Evolutionary conservation across 1,140 invertebrate species (phyloP).

Genomic region (Luehdorfia chinensis): DNA sequence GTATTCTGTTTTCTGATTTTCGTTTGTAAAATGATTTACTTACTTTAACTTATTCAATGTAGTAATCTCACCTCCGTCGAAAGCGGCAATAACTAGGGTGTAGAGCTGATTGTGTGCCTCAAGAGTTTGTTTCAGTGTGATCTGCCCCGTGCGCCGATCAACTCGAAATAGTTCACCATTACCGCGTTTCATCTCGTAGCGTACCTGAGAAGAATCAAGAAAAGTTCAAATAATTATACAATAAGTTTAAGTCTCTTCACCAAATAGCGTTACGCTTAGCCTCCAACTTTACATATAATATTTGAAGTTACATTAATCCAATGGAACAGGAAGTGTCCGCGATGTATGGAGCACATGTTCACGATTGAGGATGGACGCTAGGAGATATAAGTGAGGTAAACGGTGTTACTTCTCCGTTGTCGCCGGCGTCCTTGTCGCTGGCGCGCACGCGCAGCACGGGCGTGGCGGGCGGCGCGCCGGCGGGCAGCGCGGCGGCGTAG

Average conservation of each 20-base stretch:
- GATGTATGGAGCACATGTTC: no score
- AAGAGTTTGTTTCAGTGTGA: slow-evolving; percentile 89
- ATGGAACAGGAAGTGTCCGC: no score
- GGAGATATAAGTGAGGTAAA: neutral
- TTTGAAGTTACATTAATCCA: no score
- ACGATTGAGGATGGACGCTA: no score
- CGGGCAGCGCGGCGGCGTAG: slow-evolving; percentile 91
- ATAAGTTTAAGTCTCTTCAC: no score
- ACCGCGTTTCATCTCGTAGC: slow-evolving; percentile 93
- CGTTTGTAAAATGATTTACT: no score
- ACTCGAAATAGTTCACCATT: slow-evolving; percentile 94
- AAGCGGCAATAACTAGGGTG: slow-evolving; percentile 90
- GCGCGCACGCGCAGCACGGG: slow-evolving; percentile 91
- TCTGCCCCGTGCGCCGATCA: slow-evolving; percentile 89
- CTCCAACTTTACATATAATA: no score
- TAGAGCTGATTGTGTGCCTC: slow-evolving; percentile 92
- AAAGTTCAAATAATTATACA: no score
- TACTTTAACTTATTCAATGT: no score
- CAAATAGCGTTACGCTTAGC: no score
- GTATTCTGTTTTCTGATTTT: no score
- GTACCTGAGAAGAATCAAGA: no score
- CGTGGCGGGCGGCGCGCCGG: slow-evolving; percentile 88
- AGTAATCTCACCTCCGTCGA: slow-evolving; percentile 93
- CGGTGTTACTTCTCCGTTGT: slow-evolving; percentile 83
- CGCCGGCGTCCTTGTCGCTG: slow-evolving; percentile 90